Percentiles rank a stretch among this genome's conserved stretches.
These are phyloP conservation scores for Sebastes goodei DNA, from an alignment of 2,797 vertebrate genomes.

Conservation along the genomic window DNA sequence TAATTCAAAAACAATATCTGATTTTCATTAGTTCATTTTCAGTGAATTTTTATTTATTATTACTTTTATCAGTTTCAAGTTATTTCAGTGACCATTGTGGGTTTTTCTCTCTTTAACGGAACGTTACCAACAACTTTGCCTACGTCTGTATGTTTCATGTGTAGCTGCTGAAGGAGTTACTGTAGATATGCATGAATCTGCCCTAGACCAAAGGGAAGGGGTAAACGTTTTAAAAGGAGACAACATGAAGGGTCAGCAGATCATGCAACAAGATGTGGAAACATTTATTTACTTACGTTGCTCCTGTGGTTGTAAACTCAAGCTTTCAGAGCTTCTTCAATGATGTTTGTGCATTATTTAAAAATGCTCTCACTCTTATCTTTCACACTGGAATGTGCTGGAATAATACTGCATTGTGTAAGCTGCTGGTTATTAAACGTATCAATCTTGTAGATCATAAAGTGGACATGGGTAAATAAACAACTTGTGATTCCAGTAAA, in stretches of 20 bases:
- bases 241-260: not conserved
- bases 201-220: constrained; percentile 13
- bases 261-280: not conserved
- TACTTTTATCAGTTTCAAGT: no score
- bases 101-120: no score
- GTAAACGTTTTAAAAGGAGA: not conserved
- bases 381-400: not conserved
- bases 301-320: not conserved
- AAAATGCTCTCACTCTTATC: not conserved
- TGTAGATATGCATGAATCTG: not conserved
- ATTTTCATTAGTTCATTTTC: no score
- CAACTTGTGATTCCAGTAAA: not conserved
- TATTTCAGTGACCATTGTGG: no score
- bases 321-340: not conserved
- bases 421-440: constrained; percentile 3
- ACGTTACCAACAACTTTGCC: no score
- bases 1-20: no score
- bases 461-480: constrained; percentile 5
- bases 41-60: no score
- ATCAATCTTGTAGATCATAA: not conserved
- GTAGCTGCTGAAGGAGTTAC: not conserved
- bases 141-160: not conserved
- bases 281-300: not conserved
- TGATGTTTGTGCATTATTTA: constrained; percentile 3
- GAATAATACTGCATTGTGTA: not conserved